phyloP scores from a whole-genome alignment of 2,113 vertebrate genomes.

The Telmatochromis sp. region DNA sequence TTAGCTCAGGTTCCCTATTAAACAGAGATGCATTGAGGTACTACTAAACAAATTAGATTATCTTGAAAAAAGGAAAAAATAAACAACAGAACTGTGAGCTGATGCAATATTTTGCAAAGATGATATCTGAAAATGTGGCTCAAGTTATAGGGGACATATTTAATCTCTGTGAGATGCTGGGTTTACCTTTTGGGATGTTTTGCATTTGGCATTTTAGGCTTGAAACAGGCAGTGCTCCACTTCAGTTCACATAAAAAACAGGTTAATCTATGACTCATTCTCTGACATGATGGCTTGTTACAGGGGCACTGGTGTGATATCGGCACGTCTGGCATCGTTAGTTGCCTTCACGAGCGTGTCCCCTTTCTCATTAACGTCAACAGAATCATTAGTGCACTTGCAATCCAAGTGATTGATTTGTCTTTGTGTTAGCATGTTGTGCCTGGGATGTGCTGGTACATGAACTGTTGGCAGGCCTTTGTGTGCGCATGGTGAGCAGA shows the following conservation, averaged over 20 bases:
- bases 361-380: conserved; percentile 44
- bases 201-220: background rate
- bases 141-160: background rate
- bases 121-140: background rate
- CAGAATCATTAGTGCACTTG: conserved; percentile 20
- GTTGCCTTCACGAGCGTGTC: conserved; percentile 23
- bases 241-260: background rate
- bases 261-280: background rate
- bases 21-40: background rate
- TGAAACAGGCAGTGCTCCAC: background rate
- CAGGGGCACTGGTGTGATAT: background rate
- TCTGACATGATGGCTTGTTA: conserved; percentile 10
- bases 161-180: background rate
- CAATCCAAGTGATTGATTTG: conserved; percentile 36
- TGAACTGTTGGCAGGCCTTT: background rate
- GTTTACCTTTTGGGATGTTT: background rate
- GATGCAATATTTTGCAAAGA: background rate
- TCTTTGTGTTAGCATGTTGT: background rate
- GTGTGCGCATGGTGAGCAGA: background rate
- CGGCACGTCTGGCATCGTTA: conserved; percentile 36
- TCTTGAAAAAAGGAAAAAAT: background rate
- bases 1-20: background rate
- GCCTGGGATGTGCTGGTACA: background rate
- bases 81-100: background rate
- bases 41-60: background rate